Evolutionary conservation across 2,888 invertebrate species (phyloP).

Genomic region (Noctua janthina): DNA sequence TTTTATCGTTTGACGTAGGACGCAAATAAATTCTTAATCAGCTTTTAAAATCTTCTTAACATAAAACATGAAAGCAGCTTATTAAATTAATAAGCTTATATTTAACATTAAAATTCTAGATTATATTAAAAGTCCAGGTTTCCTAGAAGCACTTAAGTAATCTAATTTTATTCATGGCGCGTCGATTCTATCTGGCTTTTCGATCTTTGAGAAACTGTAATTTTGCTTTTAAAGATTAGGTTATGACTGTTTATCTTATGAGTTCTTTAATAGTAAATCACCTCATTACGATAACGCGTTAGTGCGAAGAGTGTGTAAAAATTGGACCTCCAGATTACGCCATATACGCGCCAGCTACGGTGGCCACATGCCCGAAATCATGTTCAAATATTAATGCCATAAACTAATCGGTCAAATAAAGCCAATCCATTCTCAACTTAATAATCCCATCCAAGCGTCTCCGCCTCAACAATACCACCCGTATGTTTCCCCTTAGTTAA

Average conservation of each 20-base stretch:
- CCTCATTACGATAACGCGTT: background rate
- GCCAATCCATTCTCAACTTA: background rate
- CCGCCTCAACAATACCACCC: background rate
- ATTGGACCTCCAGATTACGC: background rate
- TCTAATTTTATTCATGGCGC: conserved; percentile 35
- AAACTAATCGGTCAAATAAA: no score
- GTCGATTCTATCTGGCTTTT: conserved; percentile 4
- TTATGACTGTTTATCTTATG: no score
- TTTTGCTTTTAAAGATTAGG: conserved; percentile 18
- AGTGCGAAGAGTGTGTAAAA: background rate
- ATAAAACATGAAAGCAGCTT: conserved; percentile 22
- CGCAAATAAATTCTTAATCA: background rate
- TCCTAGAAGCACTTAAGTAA: conserved; percentile 15
- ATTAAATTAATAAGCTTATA: conserved; percentile 5
- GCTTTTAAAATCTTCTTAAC: background rate
- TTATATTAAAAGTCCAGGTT: conserved; percentile 8
- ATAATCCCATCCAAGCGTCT: conserved; percentile 6
- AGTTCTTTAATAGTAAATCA: background rate
- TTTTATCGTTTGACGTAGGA: background rate
- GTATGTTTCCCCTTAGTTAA: conserved; percentile 50
- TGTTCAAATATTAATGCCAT: no score
- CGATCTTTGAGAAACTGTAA: conserved; percentile 25
- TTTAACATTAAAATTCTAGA: conserved; percentile 35
- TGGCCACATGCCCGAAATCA: no score
- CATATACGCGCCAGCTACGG: background rate